Percentiles rank a stretch among this genome's conserved stretches.
phyloP scores from a whole-genome alignment of 2,888 invertebrate genomes.

The Hypsopygia costalis region DNA sequence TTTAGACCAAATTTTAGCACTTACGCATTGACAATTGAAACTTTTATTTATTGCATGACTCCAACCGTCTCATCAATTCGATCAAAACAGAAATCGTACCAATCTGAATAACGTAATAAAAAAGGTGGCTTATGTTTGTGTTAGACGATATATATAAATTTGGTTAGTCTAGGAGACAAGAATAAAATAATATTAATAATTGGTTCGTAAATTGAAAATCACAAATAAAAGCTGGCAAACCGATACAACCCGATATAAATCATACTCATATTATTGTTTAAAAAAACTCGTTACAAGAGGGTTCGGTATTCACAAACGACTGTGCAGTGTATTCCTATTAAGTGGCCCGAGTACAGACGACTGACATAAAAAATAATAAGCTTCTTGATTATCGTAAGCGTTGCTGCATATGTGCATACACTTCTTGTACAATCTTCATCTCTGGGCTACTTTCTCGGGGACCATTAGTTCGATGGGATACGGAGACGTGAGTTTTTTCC shows the following conservation, averaged over 20 bases:
- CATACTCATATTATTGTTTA: constrained; percentile 11
- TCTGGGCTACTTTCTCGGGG: constrained; percentile 52
- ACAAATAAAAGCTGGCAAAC: constrained; percentile 2
- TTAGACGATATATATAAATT: too few species aligned
- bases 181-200: background rate
- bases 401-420: constrained; percentile 26
- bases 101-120: too few species aligned
- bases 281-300: constrained; percentile 17
- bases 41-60: too few species aligned
- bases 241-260: constrained; percentile 13
- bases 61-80: too few species aligned
- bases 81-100: too few species aligned
- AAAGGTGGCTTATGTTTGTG: too few species aligned
- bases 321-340: constrained; percentile 28
- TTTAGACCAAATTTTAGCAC: too few species aligned
- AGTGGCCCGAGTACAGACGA: constrained; percentile 34
- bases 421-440: constrained; percentile 53
- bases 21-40: too few species aligned
- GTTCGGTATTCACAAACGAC: constrained; percentile 15
- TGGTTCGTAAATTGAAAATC: background rate
- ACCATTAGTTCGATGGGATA: constrained; percentile 39
- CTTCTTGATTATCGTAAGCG: constrained; percentile 54
- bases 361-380: constrained; percentile 77
- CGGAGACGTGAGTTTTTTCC: constrained; percentile 41
- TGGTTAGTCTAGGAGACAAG: too few species aligned